Base-by-base conservation (phyloP, 2,888 invertebrate species). In the Hirtodrosophila confusa region DNA sequence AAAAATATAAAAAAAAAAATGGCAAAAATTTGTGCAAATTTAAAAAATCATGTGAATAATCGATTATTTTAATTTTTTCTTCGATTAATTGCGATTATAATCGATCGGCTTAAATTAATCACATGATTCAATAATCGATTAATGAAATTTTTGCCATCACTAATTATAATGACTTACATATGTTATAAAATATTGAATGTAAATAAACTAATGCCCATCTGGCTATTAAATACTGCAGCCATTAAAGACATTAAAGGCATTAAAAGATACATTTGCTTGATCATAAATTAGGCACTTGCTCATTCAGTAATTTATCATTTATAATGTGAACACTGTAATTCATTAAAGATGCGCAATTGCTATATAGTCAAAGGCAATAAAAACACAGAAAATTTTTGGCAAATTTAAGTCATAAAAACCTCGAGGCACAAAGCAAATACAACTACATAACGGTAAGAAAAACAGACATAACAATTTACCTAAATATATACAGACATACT, bases 281-380 rank as follows among this genome's bases (percentile, higher is more conserved):
- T 69, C 63, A 58, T 49, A 55, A 45, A 61, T 58, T 69, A 64
- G 31, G 39, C 64, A 63, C 58, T 54, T 36, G 41, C 41, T 31
- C 49, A 57, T 41, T 45, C 23, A 37, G 45, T 45, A 64, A 63
- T 72, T 63, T 64, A 50, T 62, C 64, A 66, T 66, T 72, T 79
- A 45, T 65, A 68, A 74, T 76, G 67, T 70, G 54, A 23, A 48
- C 60, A 63, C 58, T 70, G 48, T 50, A 47, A 50, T 70, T 76
- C 55, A 79, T 82, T 75, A 66, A 65, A 67, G 36, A 49, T 39
- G 5, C 40, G 37, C 41, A 51, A 62, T 66, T 73, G 9, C 31
- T 31, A 7, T 7, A 63, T 61, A 60, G 37, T 45, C 37, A 43
- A 23, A 27, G 48, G 45, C 57, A 41, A 48, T 56, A 62, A 63